Evolutionary conservation across 2,797 vertebrate species (phyloP).

Genomic region (Hipposideros larvatus): DNA sequence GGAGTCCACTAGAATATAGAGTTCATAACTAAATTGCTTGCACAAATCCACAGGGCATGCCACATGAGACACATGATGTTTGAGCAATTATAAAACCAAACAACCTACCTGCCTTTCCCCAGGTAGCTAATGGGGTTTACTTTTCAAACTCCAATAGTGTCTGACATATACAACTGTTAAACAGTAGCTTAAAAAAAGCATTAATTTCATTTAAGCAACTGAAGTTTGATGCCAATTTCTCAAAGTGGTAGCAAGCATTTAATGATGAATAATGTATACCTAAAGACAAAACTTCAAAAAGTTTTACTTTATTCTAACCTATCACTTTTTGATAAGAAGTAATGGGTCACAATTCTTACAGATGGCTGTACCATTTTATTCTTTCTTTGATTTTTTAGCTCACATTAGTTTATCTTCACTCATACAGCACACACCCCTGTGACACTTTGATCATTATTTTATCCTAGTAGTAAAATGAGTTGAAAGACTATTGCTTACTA

Average conservation of each 20-base stretch:
- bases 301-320: not conserved
- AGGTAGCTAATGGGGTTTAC: too few species aligned
- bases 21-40: not conserved
- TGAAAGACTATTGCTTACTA: not conserved
- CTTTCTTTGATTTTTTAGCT: not conserved
- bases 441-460: not conserved
- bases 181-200: too few species aligned
- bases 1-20: not conserved
- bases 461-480: not conserved
- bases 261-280: not conserved
- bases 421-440: not conserved
- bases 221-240: not conserved
- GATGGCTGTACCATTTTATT: not conserved
- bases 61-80: not conserved
- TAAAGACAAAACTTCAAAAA: not conserved
- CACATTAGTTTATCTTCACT: not conserved
- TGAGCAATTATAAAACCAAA: too few species aligned
- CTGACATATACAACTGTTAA: too few species aligned
- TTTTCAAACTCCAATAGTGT: too few species aligned
- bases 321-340: not conserved
- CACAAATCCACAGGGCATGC: not conserved
- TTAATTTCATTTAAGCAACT: too few species aligned
- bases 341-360: not conserved
- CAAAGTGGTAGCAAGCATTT: slow-evolving; percentile 24
- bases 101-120: too few species aligned